Conservation (phyloP, 2,888 invertebrate genomes). For the Marronus borbonicus region DNA sequence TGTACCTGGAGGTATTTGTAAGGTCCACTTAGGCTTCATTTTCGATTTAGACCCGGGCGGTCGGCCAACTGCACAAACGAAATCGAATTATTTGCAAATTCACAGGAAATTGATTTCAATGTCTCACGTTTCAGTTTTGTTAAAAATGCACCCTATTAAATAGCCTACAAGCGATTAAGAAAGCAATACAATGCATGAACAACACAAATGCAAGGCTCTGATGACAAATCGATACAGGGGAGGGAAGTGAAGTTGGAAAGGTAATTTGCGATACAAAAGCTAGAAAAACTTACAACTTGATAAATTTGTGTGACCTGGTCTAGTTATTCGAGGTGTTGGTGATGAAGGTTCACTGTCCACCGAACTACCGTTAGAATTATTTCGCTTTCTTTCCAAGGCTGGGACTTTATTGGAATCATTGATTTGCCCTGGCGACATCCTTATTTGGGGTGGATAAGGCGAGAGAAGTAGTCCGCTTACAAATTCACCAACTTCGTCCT, state of each 20-base stretch:
- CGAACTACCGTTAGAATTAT: conserved; percentile 72
- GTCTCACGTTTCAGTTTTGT: not conserved
- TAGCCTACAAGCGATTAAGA: conserved; percentile 6
- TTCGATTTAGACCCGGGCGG: conserved; percentile 69
- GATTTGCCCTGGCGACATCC: conserved; percentile 66
- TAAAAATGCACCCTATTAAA: not conserved
- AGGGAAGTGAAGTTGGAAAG: conserved; percentile 44
- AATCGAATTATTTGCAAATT: conserved; percentile 32
- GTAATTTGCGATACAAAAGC: conserved; percentile 38
- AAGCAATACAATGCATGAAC: not conserved
- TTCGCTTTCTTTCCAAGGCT: conserved; percentile 70
- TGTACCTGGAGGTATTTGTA: conserved; percentile 67
- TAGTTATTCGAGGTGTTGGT: conserved; percentile 69
- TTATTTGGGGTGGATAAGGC: conserved; percentile 74
- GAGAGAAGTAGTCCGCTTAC: conserved; percentile 74
- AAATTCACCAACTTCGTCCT: conserved; percentile 80
- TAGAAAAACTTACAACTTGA: conserved; percentile 41
- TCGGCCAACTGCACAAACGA: conserved; percentile 70
- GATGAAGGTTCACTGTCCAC: conserved; percentile 72
- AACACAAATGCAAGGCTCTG: not conserved
- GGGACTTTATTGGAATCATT: conserved; percentile 60
- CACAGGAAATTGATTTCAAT: conserved; percentile 16
- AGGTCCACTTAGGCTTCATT: conserved; percentile 66
- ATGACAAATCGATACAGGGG: no score
- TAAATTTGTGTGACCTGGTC: conserved; percentile 64